Evolutionary conservation across 2,113 vertebrate species (phyloP).

Genomic region (Thomomys bottae): DNA sequence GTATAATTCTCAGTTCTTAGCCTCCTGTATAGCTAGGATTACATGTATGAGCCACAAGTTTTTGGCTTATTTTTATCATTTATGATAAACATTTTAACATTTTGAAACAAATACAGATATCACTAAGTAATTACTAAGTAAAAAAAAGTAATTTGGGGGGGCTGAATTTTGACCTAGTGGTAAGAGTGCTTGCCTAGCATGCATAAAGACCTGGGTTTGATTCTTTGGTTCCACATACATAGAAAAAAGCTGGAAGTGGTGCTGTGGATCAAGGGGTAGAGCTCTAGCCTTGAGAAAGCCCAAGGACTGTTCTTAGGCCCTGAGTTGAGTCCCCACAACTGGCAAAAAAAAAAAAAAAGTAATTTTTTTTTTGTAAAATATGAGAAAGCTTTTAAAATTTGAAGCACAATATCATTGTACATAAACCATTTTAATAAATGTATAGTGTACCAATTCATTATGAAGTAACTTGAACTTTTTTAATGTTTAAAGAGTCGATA

Average conservation of each 20-base stretch:
- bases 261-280: no score
- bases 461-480: conserved; percentile 18
- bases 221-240: no score
- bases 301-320: no score
- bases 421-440: conserved; percentile 16
- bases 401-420: not conserved
- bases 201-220: no score
- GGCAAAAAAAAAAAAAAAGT: not conserved
- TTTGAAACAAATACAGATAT: conserved; percentile 21
- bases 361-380: not conserved
- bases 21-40: no score
- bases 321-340: no score
- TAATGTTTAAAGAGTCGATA: not conserved
- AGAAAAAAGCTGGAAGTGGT: no score
- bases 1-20: no score
- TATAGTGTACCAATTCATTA: not conserved
- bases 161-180: no score
- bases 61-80: conserved; percentile 23
- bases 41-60: not conserved
- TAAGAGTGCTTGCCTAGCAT: no score
- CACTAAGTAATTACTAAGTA: not conserved
- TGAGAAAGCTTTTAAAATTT: not conserved
- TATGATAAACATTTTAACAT: conserved; percentile 9
- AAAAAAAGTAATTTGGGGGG: not conserved
- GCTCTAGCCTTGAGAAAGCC: no score